Conservation (phyloP, 2,113 vertebrate genomes). For the Phodopus roborovskii region DNA sequence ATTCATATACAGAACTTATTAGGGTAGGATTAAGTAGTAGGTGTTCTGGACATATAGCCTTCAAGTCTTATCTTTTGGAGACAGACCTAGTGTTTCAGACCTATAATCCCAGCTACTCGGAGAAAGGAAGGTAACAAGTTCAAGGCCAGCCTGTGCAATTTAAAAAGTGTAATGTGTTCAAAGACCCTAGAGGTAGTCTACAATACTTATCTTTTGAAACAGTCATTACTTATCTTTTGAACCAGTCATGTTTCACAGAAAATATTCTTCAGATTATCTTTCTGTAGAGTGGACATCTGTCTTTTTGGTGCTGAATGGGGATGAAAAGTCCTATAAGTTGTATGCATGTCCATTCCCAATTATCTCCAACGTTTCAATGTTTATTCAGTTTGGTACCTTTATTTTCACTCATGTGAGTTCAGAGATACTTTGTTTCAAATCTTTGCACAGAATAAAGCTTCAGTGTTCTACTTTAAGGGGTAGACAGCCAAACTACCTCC, state of each 20-base stretch:
- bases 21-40: background rate
- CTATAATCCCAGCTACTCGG: background rate
- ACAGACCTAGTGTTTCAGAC: background rate
- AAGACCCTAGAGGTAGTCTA: background rate
- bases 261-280: background rate
- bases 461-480: background rate
- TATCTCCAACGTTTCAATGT: background rate
- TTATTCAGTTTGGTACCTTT: conserved; percentile 1
- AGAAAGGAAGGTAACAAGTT: background rate
- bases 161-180: background rate
- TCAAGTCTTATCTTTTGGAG: background rate
- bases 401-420: background rate
- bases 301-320: background rate
- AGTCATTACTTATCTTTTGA: no score
- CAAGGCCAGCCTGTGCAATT: background rate
- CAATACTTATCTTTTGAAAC: no score
- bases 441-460: background rate
- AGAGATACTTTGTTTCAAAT: background rate
- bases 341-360: background rate
- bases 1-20: background rate
- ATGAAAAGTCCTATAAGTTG: background rate
- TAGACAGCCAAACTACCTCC: background rate
- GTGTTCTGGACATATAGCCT: background rate
- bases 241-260: no score
- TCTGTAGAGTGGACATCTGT: background rate